Evolutionary conservation across 2,113 vertebrate species (phyloP).

Genomic region (Pteropus alecto): DNA sequence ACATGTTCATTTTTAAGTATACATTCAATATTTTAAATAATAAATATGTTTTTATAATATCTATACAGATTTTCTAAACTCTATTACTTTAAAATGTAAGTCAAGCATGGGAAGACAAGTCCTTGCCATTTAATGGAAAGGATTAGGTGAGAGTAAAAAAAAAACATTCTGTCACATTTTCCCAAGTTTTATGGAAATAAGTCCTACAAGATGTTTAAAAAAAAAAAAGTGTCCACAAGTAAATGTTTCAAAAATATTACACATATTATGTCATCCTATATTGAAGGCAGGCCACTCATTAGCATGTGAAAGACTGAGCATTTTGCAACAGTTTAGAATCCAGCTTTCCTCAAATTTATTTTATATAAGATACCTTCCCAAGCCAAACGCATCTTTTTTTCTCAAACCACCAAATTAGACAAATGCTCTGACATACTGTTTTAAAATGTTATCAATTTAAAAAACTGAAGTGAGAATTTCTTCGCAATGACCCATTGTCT

Average conservation of each 20-base stretch:
- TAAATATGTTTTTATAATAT: constrained; percentile 12
- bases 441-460: background rate
- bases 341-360: background rate
- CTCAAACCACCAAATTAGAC: background rate
- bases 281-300: background rate
- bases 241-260: constrained; percentile 30
- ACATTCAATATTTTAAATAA: constrained; percentile 35
- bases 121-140: constrained; percentile 65
- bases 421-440: background rate
- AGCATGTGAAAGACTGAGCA: constrained; percentile 7
- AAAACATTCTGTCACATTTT: constrained; percentile 26
- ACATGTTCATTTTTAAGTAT: constrained; percentile 30
- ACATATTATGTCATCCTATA: background rate
- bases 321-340: background rate
- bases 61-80: constrained; percentile 28
- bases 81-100: constrained; percentile 49
- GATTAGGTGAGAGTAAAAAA: constrained; percentile 33
- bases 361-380: background rate
- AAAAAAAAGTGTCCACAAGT: background rate
- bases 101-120: background rate
- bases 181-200: constrained; percentile 6
- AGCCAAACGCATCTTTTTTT: background rate
- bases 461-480: background rate
- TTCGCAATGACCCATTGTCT: background rate
- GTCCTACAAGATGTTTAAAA: background rate